Conservation (phyloP, 2,888 invertebrate genomes). For the Tinea semifulvella region DNA sequence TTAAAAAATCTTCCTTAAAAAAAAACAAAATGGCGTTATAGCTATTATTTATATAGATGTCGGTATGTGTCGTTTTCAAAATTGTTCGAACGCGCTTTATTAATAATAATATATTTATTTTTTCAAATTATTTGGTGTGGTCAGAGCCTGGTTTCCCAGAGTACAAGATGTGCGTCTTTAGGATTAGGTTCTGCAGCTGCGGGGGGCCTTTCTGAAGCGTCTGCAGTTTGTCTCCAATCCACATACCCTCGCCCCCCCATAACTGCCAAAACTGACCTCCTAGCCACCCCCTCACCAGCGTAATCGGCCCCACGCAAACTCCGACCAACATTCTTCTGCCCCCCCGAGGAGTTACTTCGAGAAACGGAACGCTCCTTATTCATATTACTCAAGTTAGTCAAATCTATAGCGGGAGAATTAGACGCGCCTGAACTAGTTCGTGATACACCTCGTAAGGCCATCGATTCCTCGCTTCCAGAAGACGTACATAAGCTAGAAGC, state of each 20-base stretch:
- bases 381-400: slow-evolving; percentile 51
- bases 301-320: slow-evolving; percentile 54
- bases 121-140: slow-evolving; percentile 17
- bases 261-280: slow-evolving; percentile 82
- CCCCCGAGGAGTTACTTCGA: slow-evolving; percentile 37
- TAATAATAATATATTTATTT: no score
- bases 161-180: slow-evolving; percentile 87
- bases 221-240: slow-evolving; percentile 82
- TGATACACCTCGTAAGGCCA: slow-evolving; percentile 77
- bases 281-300: slow-evolving; percentile 53
- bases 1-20: no score
- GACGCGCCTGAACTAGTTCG: slow-evolving; percentile 81
- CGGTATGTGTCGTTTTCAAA: no score
- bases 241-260: slow-evolving; percentile 91
- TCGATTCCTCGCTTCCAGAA: slow-evolving; percentile 86
- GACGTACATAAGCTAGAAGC: slow-evolving; percentile 84
- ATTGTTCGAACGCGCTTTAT: no score
- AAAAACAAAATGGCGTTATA: no score
- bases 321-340: slow-evolving; percentile 38
- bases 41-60: no score
- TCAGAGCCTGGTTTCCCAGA: slow-evolving; percentile 78
- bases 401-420: slow-evolving; percentile 66
- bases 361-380: slow-evolving; percentile 48
- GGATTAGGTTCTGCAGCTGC: slow-evolving; percentile 75
- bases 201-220: slow-evolving; percentile 64